Percentiles rank a stretch among this genome's conserved stretches.
These are phyloP conservation scores for Ptychoptera contaminata DNA, from an alignment of 2,888 invertebrate genomes.

Conservation along the genomic window DNA sequence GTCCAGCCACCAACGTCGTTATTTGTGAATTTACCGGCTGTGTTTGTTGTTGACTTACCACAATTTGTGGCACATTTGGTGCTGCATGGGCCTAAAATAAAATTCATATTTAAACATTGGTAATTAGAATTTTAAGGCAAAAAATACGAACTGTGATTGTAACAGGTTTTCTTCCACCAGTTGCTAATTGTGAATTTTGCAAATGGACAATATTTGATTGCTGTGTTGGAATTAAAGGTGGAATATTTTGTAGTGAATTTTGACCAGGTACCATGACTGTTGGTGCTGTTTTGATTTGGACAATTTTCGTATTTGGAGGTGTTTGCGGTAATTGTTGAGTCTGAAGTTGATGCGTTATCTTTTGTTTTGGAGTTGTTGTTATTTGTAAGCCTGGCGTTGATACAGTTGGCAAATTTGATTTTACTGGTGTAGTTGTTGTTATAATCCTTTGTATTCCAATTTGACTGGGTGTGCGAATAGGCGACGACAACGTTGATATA, in stretches of 20 bases:
- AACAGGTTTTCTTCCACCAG: constrained; percentile 12
- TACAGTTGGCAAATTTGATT: constrained; percentile 3
- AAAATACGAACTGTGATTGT: too few relatives aligned
- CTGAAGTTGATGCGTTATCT: constrained; percentile 14
- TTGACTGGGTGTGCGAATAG: background rate
- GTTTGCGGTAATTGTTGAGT: constrained; percentile 9
- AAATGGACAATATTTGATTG: constrained; percentile 23
- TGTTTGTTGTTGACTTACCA: background rate
- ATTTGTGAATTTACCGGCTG: background rate
- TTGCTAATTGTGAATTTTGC: constrained; percentile 29
- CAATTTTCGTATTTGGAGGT: constrained; percentile 22
- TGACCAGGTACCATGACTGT: constrained; percentile 7
- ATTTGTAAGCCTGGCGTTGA: background rate
- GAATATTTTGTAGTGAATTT: constrained; percentile 17
- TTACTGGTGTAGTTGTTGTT: constrained; percentile 10
- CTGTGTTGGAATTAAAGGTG: constrained; percentile 28
- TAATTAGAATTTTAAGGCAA: too few relatives aligned
- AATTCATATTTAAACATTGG: background rate
- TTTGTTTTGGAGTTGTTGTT: background rate
- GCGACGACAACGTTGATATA: background rate
- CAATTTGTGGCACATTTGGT: too few relatives aligned
- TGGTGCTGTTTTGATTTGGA: constrained; percentile 27
- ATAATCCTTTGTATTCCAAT: constrained; percentile 8
- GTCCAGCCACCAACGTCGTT: constrained; percentile 17
- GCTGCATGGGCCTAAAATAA: background rate